Conservation (phyloP, 2,888 invertebrate genomes). For the Bedellia somnulentella region DNA sequence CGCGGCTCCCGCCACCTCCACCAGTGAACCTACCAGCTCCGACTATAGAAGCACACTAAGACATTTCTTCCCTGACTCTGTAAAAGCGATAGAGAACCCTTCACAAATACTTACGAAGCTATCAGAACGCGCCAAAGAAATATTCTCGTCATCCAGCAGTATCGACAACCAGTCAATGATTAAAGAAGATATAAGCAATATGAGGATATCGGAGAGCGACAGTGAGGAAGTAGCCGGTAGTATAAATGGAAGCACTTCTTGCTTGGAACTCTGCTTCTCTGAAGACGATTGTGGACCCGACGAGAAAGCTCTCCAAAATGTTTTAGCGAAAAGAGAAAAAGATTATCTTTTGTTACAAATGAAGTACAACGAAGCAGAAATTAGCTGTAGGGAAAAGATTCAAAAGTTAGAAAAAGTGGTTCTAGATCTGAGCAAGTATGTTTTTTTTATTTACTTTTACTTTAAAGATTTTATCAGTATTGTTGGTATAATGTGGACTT, state of each 20-base stretch:
- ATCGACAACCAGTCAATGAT: constrained; percentile 43
- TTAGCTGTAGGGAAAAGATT: constrained; percentile 44
- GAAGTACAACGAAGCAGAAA: constrained; percentile 49
- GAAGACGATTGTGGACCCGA: constrained; percentile 44
- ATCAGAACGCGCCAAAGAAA: constrained; percentile 54
- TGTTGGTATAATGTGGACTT: neutral
- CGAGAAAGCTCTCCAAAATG: constrained; percentile 26
- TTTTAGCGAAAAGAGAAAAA: constrained; percentile 45
- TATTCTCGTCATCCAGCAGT: constrained; percentile 47
- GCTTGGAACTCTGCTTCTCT: constrained; percentile 49
- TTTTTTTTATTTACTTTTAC: constrained; percentile 9
- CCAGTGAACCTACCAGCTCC: constrained; percentile 47
- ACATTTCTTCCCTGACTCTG: constrained; percentile 51
- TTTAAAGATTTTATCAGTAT: no score
- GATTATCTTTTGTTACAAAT: constrained; percentile 54
- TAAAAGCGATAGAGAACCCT: constrained; percentile 43
- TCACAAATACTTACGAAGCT: constrained; percentile 46
- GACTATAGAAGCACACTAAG: constrained; percentile 36
- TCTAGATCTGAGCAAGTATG: constrained; percentile 66
- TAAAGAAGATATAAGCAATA: constrained; percentile 39
- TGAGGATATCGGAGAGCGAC: constrained; percentile 51
- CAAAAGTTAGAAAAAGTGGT: constrained; percentile 55
- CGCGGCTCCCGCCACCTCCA: constrained; percentile 23
- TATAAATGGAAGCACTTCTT: constrained; percentile 49
- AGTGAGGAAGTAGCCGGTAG: constrained; percentile 49